Evolutionary conservation across 2,797 vertebrate species (phyloP), one percentile per base, ranked within the genome.

Genomic region (Halcyon chelicuti): DNA sequence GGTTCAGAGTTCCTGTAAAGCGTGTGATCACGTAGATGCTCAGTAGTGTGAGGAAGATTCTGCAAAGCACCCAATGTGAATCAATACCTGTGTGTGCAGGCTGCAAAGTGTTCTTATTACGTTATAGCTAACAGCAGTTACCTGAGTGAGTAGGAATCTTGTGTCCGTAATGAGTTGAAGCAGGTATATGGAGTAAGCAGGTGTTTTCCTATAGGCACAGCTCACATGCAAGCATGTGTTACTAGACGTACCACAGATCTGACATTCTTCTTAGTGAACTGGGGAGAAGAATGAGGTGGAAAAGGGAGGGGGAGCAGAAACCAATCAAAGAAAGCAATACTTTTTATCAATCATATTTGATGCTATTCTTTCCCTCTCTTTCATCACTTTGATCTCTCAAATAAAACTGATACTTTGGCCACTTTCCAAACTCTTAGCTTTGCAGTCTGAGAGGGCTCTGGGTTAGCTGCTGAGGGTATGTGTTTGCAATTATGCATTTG

Each of bases 301-400:
- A 79, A 85, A 81, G 80, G 84, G 94, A 94, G 91, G 80, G 91
- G 94, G 61, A 91, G 67, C 65, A 97, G 95, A 97, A 97, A 94
- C 94, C 93, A 96, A 96, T 90, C 91, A 95, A 97, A 96, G 94
- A 94, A 94, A 96, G 91, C 95, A 97, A 94, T 97, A 96, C 90
- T 95, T 97, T 96, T 97, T 97, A 97, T 97, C 97, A 97, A 97
- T 97, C 97, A 97, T 97, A 97, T 97, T 97, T 93, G 94, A 96
- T 97, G 94, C 87, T 95, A 92, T 96, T 97, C 96, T 96, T 95
- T 94, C 96, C 81, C 55, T 89, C 81, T 93, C 92, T 95, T 95
- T 97, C 96, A 94, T 90, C 93, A 88, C 97, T 97, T 97, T 97
- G 97, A 97, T 97, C 96, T 97, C 94, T 95, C 96, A 89, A 95